Percentiles rank a stretch among this genome's conserved stretches.
phyloP scores from a whole-genome alignment of 2,888 invertebrate genomes.

The Dusona sp. region DNA sequence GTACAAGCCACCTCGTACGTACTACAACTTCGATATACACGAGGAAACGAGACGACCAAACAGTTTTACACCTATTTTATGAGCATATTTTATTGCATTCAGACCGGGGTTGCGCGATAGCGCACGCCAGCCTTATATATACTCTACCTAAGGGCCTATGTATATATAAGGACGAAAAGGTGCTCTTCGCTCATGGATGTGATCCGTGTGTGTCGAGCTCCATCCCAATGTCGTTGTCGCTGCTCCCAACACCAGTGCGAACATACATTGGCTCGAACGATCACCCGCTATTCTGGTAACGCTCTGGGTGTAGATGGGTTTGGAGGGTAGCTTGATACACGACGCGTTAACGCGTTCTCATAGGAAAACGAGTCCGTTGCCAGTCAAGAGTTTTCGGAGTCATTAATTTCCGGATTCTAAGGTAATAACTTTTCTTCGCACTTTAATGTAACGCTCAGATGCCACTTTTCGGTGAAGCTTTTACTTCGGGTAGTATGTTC shows the following conservation, averaged over 20 bases:
- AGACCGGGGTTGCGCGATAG: conserved; percentile 77
- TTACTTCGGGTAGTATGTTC: background rate
- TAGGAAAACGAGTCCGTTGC: conserved; percentile 47
- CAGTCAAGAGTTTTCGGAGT: conserved; percentile 57
- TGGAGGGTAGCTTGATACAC: conserved; percentile 59
- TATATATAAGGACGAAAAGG: conserved; percentile 47
- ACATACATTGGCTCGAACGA: conserved; percentile 65
- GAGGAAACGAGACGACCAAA: conserved; percentile 73
- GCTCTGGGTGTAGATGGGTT: background rate
- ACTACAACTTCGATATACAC: conserved; percentile 60
- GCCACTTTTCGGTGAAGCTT: background rate
- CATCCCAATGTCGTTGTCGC: conserved; percentile 45
- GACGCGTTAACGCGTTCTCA: conserved; percentile 60
- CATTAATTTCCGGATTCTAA: conserved; percentile 64
- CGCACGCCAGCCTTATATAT: conserved; percentile 71
- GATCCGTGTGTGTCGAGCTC: conserved; percentile 50
- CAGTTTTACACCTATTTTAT: conserved; percentile 81
- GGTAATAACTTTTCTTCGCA: conserved; percentile 54
- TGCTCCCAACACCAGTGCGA: conserved; percentile 52
- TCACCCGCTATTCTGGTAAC: conserved; percentile 28
- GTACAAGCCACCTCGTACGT: conserved; percentile 54
- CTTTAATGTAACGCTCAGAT: background rate
- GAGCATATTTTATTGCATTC: conserved; percentile 80
- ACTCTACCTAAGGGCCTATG: conserved; percentile 4
- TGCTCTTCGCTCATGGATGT: conserved; percentile 20